phyloP scores from a whole-genome alignment of 2,888 invertebrate genomes.

The Parnassius apollo region DNA sequence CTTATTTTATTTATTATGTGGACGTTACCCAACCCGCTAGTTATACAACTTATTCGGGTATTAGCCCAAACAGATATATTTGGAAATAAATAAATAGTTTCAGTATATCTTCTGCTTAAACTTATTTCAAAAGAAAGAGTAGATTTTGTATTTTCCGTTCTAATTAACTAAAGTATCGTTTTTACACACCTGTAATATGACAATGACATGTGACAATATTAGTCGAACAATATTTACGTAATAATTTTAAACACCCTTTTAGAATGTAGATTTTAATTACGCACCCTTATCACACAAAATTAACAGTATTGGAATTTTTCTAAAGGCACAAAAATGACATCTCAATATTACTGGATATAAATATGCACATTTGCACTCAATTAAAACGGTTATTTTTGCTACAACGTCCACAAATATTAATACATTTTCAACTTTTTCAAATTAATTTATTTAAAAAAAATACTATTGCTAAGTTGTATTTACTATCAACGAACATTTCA shows the following conservation, averaged over 20 bases:
- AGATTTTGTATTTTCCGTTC: too few relatives aligned
- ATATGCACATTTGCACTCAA: slow-evolving; percentile 8
- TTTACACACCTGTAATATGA: slow-evolving; percentile 6
- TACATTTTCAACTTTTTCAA: too few relatives aligned
- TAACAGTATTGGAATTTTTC: too few relatives aligned
- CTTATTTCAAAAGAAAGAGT: too few relatives aligned
- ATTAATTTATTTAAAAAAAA: background rate
- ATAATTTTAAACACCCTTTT: slow-evolving; percentile 6
- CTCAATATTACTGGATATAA: background rate
- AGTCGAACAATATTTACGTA: slow-evolving; percentile 12
- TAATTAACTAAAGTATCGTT: background rate
- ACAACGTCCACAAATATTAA: background rate
- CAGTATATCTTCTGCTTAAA: too few relatives aligned
- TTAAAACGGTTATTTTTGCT: background rate
- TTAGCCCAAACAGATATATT: too few relatives aligned
- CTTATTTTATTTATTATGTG: too few relatives aligned
- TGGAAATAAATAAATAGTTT: too few relatives aligned
- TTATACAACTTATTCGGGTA: too few relatives aligned
- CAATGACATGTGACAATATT: slow-evolving; percentile 23
- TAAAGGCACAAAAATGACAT: background rate
- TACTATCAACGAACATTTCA: background rate
- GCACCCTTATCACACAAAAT: background rate
- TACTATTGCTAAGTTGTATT: background rate
- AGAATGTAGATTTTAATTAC: slow-evolving; percentile 1
- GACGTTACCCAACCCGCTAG: too few relatives aligned